phyloP scores from a whole-genome alignment of 2,113 vertebrate species.

The Loxodonta africana region DNA sequence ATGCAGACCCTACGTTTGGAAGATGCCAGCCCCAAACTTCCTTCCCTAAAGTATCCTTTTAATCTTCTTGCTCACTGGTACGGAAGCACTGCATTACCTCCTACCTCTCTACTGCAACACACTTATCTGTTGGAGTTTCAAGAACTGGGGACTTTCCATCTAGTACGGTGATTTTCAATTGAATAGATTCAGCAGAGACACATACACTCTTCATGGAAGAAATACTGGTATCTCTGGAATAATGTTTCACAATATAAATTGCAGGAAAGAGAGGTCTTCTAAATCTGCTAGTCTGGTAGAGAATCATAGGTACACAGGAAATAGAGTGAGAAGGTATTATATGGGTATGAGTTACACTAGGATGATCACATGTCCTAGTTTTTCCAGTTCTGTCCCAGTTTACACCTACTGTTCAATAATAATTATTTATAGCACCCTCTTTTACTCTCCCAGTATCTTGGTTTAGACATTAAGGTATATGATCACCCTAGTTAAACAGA shows the following conservation, averaged over 20 bases:
- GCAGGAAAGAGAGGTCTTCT: neutral
- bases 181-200: neutral
- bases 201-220: neutral
- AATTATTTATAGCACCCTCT: neutral
- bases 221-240: neutral
- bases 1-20: neutral
- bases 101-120: neutral
- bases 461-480: neutral
- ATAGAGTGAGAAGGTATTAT: neutral
- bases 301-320: slow-evolving; percentile 9
- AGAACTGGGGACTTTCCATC: no score
- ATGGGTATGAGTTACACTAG: neutral
- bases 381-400: neutral
- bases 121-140: no score
- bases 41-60: neutral
- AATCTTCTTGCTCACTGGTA: neutral
- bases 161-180: neutral
- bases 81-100: rapidly evolving
- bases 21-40: neutral
- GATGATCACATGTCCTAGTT: neutral
- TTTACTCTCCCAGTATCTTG: neutral
- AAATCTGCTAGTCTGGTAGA: neutral
- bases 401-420: neutral
- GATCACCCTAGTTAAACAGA: neutral
- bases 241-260: neutral